A percentile compares a stretch with the other conserved stretches of the same genome.
Evolutionary conservation across 2,888 invertebrate genomes (phyloP).

Genomic region (Microplitis manilae): DNA sequence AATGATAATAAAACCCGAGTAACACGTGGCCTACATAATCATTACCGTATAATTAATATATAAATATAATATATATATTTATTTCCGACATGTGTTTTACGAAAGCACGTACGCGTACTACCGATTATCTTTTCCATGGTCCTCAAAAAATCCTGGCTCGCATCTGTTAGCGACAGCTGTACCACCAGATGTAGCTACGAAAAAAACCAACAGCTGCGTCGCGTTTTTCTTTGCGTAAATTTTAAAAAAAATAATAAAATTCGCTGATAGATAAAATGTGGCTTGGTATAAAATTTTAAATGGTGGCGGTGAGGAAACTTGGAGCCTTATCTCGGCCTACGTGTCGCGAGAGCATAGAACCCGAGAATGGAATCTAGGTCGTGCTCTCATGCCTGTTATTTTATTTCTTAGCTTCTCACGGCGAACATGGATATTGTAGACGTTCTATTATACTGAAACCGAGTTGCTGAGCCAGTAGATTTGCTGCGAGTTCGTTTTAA

Average conservation of each 20-base stretch:
- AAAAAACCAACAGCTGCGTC: slow-evolving; percentile 30
- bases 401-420: slow-evolving; percentile 37
- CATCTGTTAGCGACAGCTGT: slow-evolving; percentile 62
- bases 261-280: neutral
- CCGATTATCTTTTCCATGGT: too few relatives aligned
- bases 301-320: too few relatives aligned
- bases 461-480: neutral
- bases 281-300: too few relatives aligned
- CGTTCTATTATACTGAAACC: neutral
- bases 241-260: neutral
- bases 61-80: too few relatives aligned
- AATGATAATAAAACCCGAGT: slow-evolving; percentile 8
- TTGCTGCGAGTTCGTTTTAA: neutral
- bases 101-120: slow-evolving; percentile 16
- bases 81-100: slow-evolving; percentile 15
- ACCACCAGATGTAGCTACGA: slow-evolving; percentile 39
- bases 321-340: slow-evolving; percentile 35
- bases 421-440: neutral
- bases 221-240: slow-evolving; percentile 14
- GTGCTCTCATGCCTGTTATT: slow-evolving; percentile 3
- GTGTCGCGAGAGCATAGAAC: slow-evolving; percentile 13
- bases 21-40: slow-evolving; percentile 14
- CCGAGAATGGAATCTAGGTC: slow-evolving; percentile 36
- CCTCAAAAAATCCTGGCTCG: neutral
- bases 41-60: neutral